A percentile compares a stretch with the other conserved stretches of the same genome.
These are phyloP conservation scores for Drosophila antonietae DNA, from an alignment of 2,888 invertebrate species.

Conservation along the genomic window DNA sequence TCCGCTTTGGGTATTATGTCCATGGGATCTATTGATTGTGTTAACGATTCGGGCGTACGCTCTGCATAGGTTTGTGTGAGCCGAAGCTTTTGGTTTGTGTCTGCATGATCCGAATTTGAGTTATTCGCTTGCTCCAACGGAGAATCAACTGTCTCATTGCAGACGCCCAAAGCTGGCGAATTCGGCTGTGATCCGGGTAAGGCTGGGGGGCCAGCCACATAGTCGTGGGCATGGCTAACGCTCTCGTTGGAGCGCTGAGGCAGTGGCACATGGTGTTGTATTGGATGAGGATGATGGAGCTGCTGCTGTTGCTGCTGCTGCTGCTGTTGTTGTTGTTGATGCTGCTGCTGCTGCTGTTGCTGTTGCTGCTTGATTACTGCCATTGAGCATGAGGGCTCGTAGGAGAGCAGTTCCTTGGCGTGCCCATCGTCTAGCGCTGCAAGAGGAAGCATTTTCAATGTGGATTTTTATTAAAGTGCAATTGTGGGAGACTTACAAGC, in stretches of 20 bases:
- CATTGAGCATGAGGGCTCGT: constrained; percentile 75
- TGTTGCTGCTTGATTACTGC: constrained; percentile 63
- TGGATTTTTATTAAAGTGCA: constrained; percentile 80
- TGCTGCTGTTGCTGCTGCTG: constrained; percentile 51
- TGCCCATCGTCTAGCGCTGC: constrained; percentile 77
- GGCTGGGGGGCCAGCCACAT: constrained; percentile 34
- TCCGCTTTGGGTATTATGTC: constrained; percentile 82
- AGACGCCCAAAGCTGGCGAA: constrained; percentile 62
- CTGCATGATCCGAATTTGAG: constrained; percentile 65
- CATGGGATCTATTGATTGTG: constrained; percentile 82
- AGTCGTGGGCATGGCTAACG: constrained; percentile 61
- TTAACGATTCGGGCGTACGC: constrained; percentile 75
- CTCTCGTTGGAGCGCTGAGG: constrained; percentile 75
- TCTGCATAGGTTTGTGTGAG: constrained; percentile 60
- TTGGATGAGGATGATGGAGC: constrained; percentile 34
- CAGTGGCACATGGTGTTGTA: constrained; percentile 67
- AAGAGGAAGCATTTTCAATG: constrained; percentile 81
- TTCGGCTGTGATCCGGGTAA: constrained; percentile 52
- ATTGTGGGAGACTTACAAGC: constrained; percentile 82
- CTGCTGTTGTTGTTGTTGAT: constrained; percentile 57
- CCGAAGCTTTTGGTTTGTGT: constrained; percentile 60
- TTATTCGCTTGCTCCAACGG: constrained; percentile 70
- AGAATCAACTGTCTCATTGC: constrained; percentile 61
- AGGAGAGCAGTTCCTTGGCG: constrained; percentile 71
- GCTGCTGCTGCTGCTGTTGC: constrained; percentile 62